A percentile compares a stretch with the other conserved stretches of the same genome.
These are phyloP conservation scores for Automeris io DNA, from an alignment of 2,888 invertebrate species.

Conservation along the genomic window DNA sequence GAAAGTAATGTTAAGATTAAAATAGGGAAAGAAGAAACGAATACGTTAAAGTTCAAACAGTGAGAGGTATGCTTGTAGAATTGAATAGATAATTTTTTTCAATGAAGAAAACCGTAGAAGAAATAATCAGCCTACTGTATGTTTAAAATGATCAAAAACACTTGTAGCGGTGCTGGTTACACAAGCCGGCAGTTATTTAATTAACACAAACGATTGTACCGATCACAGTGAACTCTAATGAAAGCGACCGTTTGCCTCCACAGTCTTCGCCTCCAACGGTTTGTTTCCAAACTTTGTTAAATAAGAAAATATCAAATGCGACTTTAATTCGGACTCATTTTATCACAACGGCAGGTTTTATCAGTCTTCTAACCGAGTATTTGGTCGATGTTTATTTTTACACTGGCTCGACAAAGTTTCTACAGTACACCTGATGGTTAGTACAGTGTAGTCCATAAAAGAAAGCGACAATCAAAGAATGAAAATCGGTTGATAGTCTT, in stretches of 20 bases:
- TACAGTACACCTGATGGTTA: no score
- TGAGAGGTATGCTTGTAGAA: no score
- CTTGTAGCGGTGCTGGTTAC: conserved; percentile 11
- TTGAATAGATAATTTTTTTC: background rate
- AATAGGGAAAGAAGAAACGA: no score
- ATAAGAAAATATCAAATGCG: background rate
- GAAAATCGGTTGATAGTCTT: no score
- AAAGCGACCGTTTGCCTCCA: conserved; percentile 9
- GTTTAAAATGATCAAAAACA: conserved; percentile 6
- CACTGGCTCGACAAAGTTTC: no score
- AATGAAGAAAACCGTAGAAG: background rate
- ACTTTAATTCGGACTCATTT: conserved; percentile 1
- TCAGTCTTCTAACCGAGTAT: no score
- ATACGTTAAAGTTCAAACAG: no score
- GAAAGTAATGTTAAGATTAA: no score
- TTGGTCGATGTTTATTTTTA: no score
- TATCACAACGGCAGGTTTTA: background rate
- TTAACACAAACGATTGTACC: conserved; percentile 23
- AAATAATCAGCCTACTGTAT: conserved; percentile 3
- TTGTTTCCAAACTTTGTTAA: background rate
- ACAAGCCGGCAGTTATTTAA: conserved; percentile 26
- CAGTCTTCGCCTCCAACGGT: conserved; percentile 7
- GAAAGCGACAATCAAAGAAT: no score
- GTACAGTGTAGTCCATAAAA: no score
- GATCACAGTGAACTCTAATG: conserved; percentile 16